A percentile compares a stretch with the other conserved stretches of the same genome.
These are phyloP conservation scores for Orestias chungarensis DNA, from an alignment of 2,797 vertebrate species.

Conservation along the genomic window DNA sequence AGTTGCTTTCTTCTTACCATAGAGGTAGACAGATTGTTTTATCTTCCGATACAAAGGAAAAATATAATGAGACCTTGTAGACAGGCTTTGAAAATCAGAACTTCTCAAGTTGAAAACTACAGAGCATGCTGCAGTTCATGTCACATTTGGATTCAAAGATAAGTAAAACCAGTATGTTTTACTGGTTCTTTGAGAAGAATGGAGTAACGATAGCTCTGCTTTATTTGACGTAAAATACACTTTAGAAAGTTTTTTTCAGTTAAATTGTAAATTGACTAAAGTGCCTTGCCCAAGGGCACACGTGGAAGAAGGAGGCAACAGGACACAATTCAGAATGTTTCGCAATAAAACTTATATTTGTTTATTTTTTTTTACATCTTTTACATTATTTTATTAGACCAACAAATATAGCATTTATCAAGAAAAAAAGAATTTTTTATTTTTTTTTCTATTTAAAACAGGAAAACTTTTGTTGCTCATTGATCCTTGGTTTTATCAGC, in stretches of 20 bases:
- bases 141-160: not conserved
- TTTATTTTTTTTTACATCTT: too few species aligned
- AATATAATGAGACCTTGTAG: not conserved
- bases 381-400: too few species aligned
- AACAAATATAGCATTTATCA: too few species aligned
- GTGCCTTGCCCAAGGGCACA: too few species aligned
- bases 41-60: not conserved
- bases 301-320: too few species aligned
- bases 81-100: not conserved
- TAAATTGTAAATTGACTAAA: too few species aligned
- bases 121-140: not conserved
- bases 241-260: not conserved
- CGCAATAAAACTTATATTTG: too few species aligned
- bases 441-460: too few species aligned
- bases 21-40: slow-evolving; percentile 2
- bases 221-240: not conserved
- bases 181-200: not conserved
- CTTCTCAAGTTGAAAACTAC: not conserved
- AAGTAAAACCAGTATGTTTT: not conserved
- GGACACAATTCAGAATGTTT: too few species aligned
- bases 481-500: too few species aligned
- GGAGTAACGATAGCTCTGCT: not conserved
- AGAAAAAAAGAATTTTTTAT: too few species aligned
- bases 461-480: too few species aligned
- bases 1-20: slow-evolving; percentile 20